These are phyloP conservation scores for Acromyrmex echinatior DNA, from an alignment of 1,140 invertebrate genomes.

Conservation along the genomic window DNA sequence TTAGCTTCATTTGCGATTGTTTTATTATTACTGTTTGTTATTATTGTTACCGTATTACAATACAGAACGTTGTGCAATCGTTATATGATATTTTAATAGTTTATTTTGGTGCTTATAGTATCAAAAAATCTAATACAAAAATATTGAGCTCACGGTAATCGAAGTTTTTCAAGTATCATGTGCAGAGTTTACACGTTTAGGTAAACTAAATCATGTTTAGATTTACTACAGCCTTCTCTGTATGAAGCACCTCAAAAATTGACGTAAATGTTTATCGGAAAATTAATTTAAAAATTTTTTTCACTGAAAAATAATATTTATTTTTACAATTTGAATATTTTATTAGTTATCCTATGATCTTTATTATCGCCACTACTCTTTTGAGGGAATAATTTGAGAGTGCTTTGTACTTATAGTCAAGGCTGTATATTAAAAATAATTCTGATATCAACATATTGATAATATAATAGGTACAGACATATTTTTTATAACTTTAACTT, in stretches of 20 bases:
- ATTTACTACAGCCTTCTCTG: too few relatives aligned
- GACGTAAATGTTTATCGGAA: too few relatives aligned
- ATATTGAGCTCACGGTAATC: neutral
- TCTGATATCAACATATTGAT: neutral
- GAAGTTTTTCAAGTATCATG: neutral
- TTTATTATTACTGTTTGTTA: conserved; percentile 36
- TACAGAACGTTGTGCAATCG: neutral
- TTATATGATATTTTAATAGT: conserved; percentile 1
- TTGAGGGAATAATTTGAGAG: too few relatives aligned
- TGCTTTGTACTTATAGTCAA: too few relatives aligned
- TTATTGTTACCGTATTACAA: conserved; percentile 2
- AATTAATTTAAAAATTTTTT: too few relatives aligned
- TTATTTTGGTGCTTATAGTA: neutral
- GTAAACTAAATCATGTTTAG: too few relatives aligned
- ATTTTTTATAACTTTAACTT: neutral
- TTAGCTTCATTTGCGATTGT: conserved; percentile 37
- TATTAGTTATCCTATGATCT: too few relatives aligned
- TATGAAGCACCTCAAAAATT: too few relatives aligned
- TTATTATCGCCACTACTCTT: too few relatives aligned
- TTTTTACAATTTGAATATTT: too few relatives aligned
- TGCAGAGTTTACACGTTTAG: neutral
- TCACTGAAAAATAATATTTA: too few relatives aligned
- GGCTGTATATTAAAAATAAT: neutral
- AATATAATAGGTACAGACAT: neutral
- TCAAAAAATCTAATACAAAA: neutral